Conservation (phyloP, 2,797 vertebrate genomes). For the Ateles fusciceps region DNA sequence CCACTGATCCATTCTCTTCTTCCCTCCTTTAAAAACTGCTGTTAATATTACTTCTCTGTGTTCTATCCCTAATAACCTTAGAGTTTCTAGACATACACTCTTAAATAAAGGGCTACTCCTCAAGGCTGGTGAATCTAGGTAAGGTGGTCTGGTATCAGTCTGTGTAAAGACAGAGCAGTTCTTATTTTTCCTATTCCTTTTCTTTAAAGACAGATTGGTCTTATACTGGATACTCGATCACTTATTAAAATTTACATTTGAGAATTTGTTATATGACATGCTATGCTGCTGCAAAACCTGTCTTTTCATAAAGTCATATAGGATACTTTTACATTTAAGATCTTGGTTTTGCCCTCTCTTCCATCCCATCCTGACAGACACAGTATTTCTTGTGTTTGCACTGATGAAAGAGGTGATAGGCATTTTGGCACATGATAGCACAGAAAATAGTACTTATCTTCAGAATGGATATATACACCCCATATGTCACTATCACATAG, state of each 20-base stretch:
- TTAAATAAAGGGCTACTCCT: background rate
- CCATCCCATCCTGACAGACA: background rate
- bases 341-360: background rate
- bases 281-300: background rate
- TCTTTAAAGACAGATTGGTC: background rate
- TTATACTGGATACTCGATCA: background rate
- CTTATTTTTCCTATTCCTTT: background rate
- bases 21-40: background rate
- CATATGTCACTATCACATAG: rapidly evolving
- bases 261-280: background rate
- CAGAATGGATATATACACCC: background rate
- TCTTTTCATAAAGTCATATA: background rate
- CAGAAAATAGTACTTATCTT: background rate
- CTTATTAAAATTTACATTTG: background rate
- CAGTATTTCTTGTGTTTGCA: background rate
- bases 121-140: background rate
- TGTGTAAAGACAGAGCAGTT: background rate
- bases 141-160: background rate
- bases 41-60: background rate
- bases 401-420: background rate
- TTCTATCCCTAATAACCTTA: background rate
- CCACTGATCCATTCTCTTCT: background rate
- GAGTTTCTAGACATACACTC: background rate
- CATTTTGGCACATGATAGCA: background rate
- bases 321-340: background rate